Base-by-base conservation (phyloP, 2,888 invertebrate genomes). In the Heteromurus nitidus region DNA sequence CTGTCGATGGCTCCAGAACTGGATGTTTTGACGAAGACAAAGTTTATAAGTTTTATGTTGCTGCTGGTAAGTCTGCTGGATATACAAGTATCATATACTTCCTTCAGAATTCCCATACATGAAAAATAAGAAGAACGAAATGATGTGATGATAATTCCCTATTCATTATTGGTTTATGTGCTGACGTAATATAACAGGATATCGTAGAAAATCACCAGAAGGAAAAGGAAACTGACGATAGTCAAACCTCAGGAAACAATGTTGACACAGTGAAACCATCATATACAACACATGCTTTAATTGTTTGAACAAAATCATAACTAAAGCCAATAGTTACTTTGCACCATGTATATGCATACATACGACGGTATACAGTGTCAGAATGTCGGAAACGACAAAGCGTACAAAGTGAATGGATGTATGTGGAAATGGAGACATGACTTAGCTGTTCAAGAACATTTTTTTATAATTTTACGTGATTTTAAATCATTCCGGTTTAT, bases 1-100 rank as follows among this genome's bases (percentile, higher is more conserved):
- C 20, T 80, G 3, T 79, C 82, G 0, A 80, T 82, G 69, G 36
- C 64, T 44, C 82, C 82, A 5, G 82, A 82, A 28, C n/a, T 82
- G 28, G 64, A 79, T 30, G n/a, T 44, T 18, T 7, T 55, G n/a
- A 42, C 69, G 3, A 79, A 77, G 53, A 50, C 26, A 7, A 67
- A 70, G 5, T 42, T 80, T 5, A 55, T 80, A 24, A 50, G 42
- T 13, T 30, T 74, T 11, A 47, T 80, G 53, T 36, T 82, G 24
- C 26, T 80, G 5, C 5, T 58, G 53, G 75, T 75, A 55, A 80
- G 65, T 36, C 13, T 13, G 36, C 5, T 36, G n/a, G n/a, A n/a
- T n/a, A n/a, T n/a, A n/a, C n/a, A n/a, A n/a, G n/a, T n/a, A n/a
- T n/a, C n/a, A n/a, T n/a, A n/a, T n/a, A n/a, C n/a, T n/a, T n/a